Evolutionary conservation across 2,888 invertebrate species (phyloP), one percentile per base, ranked within the genome.

Genomic region (Thymelicus acteon): DNA sequence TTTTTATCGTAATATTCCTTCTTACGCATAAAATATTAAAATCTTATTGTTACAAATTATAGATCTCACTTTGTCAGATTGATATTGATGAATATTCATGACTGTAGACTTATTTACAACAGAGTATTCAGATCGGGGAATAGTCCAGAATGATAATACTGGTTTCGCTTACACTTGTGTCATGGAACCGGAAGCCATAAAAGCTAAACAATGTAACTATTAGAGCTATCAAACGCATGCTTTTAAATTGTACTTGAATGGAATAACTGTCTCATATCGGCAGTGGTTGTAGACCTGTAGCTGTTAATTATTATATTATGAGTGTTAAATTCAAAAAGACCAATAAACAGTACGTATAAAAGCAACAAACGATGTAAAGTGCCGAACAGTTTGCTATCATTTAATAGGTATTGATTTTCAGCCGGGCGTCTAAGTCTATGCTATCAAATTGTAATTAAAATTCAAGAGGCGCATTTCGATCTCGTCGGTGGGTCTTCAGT

Each of bases 381-480:
- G 60, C 48, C 19, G 39, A 73, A 73, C 70, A 68, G 71, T 71
- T 70, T 54, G 60, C 58, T 67, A 71, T 61, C 67, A 73, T 52
- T 52, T 68, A 70, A 65, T 74, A 54, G 62, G 47, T 72, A 67
- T 74, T 70, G 69, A 67, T 72, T 75, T 74, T 73, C 48, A 71
- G 61, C 48, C 71, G 67, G 65, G 62, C 72, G 61, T 64, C 31
- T 61, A 58, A 66, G 64, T 74, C 68, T 67, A 54, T 74, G 73
- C 73, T 74, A 76, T 78, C 75, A 75, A 84, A 83, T 78, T 79
- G 80, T 81, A 83, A 87, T 88, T 88, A 86, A 87, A 87, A 87
- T 86, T 89, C 81, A 84, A 86, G 80, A 80, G 79, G 79, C 82
- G 80, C 82, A 82, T 85, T 85, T 85, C 81, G 81, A 85, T 84